A percentile compares a stretch with the other conserved stretches of the same genome.
Evolutionary conservation across 2,888 invertebrate genomes (phyloP).

Genomic region (Leptinotarsa haldemani): DNA sequence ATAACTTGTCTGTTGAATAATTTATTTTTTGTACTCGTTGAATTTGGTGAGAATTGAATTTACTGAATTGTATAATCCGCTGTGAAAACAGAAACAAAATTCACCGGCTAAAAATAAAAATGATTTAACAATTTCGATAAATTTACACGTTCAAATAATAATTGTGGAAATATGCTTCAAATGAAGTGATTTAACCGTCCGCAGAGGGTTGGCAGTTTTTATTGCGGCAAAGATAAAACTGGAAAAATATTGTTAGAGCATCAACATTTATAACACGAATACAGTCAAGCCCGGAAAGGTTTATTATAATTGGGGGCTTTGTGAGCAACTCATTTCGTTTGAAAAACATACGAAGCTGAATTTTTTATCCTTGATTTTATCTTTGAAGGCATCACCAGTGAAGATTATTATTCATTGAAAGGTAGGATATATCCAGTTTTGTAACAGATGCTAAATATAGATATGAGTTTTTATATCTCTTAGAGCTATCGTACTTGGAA

Average conservation of each 20-base stretch:
- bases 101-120: not conserved
- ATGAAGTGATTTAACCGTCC: conserved; percentile 17
- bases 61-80: too few relatives aligned
- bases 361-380: not conserved
- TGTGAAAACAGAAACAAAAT: not conserved
- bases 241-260: conserved; percentile 1
- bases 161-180: conserved; percentile 12
- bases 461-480: too few relatives aligned
- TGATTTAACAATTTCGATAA: conserved; percentile 2
- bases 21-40: too few relatives aligned
- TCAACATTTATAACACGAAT: conserved; percentile 5
- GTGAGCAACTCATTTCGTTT: not conserved
- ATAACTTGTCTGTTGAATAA: too few relatives aligned
- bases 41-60: too few relatives aligned
- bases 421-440: too few relatives aligned
- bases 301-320: not conserved
- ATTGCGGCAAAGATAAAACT: conserved; percentile 8
- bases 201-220: conserved; percentile 5
- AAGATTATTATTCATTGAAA: too few relatives aligned
- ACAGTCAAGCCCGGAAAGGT: not conserved
- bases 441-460: too few relatives aligned
- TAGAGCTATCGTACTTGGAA: too few relatives aligned
- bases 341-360: not conserved
- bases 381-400: not conserved
- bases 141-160: conserved; percentile 7